Percentiles rank a stretch among this genome's conserved stretches.
Conservation (phyloP, 2,888 invertebrate genomes). For the Ichneumoninae sp. region DNA sequence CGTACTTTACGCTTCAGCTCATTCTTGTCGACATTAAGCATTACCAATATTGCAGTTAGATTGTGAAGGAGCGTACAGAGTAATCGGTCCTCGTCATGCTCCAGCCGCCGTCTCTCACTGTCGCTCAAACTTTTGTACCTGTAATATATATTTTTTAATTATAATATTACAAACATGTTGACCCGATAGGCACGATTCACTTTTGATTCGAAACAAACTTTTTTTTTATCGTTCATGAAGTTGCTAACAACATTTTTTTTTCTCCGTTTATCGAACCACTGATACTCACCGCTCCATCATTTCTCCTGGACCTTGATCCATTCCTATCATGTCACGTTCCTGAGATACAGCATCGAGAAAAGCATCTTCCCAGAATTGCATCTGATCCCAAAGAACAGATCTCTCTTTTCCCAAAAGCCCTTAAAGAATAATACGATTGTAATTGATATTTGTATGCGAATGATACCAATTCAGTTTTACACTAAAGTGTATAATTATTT, state of each 20-base stretch:
- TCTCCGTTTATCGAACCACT: background rate
- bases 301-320: constrained; percentile 99
- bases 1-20: constrained; percentile 95
- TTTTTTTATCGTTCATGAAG: too few species aligned
- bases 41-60: constrained; percentile 97
- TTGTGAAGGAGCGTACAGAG: constrained; percentile 98
- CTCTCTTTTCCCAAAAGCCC: constrained; percentile 90
- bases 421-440: constrained; percentile 66
- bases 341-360: constrained; percentile 99
- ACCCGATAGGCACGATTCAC: background rate
- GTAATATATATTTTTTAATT: constrained; percentile 31
- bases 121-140: constrained; percentile 96
- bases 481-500: background rate
- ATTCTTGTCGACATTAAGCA: constrained; percentile 94
- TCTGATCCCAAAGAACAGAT: constrained; percentile 97
- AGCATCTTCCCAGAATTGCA: constrained; percentile 99
- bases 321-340: constrained; percentile 99
- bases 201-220: background rate
- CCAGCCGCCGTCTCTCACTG: constrained; percentile 96
- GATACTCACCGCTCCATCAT: constrained; percentile 95
- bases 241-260: background rate
- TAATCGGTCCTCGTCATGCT: constrained; percentile 98
- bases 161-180: background rate
- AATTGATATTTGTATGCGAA: background rate
- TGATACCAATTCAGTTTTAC: background rate